These are phyloP conservation scores for Balaeniceps rex DNA, from an alignment of 2,113 vertebrate species.

Conservation along the genomic window DNA sequence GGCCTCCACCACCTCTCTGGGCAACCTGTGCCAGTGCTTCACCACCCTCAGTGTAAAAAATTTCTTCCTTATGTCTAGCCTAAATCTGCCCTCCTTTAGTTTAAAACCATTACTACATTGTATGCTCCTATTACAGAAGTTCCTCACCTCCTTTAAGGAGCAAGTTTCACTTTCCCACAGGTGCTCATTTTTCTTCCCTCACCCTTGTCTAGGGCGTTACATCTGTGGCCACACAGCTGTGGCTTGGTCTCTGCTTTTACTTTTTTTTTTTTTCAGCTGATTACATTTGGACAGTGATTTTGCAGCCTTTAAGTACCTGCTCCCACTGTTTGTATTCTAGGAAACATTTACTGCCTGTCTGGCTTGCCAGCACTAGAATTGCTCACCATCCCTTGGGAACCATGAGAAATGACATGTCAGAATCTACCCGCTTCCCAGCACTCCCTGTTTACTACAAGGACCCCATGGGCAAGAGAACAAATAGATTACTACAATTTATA, in stretches of 20 bases:
- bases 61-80: no score
- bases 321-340: conserved; percentile 31
- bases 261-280: not conserved
- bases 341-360: conserved; percentile 46
- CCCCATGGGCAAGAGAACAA: conserved; percentile 38
- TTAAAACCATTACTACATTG: no score
- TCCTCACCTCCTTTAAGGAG: not conserved
- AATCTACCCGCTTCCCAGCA: conserved; percentile 19
- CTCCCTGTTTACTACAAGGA: conserved; percentile 37
- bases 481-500: conserved; percentile 53
- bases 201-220: not conserved
- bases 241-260: not conserved
- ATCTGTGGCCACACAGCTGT: fast-evolving
- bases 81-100: no score
- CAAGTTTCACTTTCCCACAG: not conserved
- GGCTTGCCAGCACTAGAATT: conserved; percentile 18
- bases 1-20: no score
- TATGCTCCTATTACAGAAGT: not conserved
- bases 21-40: no score
- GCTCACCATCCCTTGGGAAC: conserved; percentile 30
- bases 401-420: conserved; percentile 57
- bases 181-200: not conserved
- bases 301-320: not conserved
- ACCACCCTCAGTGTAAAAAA: no score
- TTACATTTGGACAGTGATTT: conserved; percentile 20